phyloP scores from a whole-genome alignment of 2,888 invertebrate species.

The Nematopogon swammerdamellus region DNA sequence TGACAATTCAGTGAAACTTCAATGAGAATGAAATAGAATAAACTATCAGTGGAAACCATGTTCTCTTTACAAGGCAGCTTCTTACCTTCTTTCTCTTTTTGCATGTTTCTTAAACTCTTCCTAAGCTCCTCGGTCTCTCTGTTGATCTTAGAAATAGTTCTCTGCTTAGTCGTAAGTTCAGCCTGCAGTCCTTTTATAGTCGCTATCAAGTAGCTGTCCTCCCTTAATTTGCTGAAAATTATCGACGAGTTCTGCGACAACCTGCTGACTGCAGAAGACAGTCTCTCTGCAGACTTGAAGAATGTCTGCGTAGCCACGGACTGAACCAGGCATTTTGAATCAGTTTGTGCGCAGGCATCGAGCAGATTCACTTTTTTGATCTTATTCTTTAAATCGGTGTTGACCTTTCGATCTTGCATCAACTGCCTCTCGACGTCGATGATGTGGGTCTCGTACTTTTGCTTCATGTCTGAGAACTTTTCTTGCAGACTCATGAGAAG shows the following conservation, averaged over 20 bases:
- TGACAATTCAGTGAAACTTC: no score
- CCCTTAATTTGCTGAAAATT: slow-evolving; percentile 54
- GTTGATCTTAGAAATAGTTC: slow-evolving; percentile 66
- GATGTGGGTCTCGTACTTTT: slow-evolving; percentile 72
- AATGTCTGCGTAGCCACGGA: slow-evolving; percentile 33
- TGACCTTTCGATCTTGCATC: slow-evolving; percentile 43
- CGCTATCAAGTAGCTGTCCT: slow-evolving; percentile 73
- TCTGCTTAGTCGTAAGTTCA: slow-evolving; percentile 72
- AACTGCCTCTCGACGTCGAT: slow-evolving; percentile 68
- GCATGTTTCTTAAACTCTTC: slow-evolving; percentile 71
- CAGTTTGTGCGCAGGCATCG: slow-evolving; percentile 48
- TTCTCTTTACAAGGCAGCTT: no score
- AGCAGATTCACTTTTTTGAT: slow-evolving; percentile 33
- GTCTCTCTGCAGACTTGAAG: slow-evolving; percentile 29
- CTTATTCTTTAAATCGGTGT: slow-evolving; percentile 53
- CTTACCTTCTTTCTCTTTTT: slow-evolving; percentile 70
- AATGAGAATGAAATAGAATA: no score
- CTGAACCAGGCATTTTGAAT: slow-evolving; percentile 21
- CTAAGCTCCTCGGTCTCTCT: slow-evolving; percentile 73
- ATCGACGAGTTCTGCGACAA: slow-evolving; percentile 53
- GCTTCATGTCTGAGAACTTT: slow-evolving; percentile 73
- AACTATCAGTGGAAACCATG: no score
- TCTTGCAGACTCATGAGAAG: slow-evolving; percentile 71
- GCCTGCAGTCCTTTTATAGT: slow-evolving; percentile 76
- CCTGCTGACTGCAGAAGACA: slow-evolving; percentile 47